These are phyloP conservation scores for Rhagonycha fulva DNA, from an alignment of 2,888 invertebrate genomes.

Conservation along the genomic window DNA sequence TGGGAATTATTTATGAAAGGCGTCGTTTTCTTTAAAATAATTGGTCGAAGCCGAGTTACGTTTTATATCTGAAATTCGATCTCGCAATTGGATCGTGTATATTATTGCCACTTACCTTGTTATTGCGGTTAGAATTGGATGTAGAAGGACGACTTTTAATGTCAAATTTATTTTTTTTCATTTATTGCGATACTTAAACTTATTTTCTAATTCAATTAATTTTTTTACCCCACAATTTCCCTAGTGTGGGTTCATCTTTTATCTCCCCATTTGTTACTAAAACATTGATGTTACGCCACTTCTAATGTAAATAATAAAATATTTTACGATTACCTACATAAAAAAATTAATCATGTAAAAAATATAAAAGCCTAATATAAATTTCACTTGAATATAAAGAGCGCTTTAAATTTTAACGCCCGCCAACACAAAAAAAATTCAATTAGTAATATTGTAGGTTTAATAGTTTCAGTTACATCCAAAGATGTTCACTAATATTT, in stretches of 20 bases:
- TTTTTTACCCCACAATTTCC: neutral
- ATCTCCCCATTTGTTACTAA: neutral
- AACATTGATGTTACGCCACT: neutral
- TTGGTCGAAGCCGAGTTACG: constrained; percentile 20
- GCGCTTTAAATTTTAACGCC: neutral
- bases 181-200: constrained; percentile 16
- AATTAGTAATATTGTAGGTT: constrained; percentile 16
- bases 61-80: constrained; percentile 31
- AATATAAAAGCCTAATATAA: neutral
- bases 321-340: neutral
- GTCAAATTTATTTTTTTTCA: constrained; percentile 24
- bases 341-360: neutral
- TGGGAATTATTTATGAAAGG: constrained; percentile 4
- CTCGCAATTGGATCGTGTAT: constrained; percentile 26
- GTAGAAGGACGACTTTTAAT: constrained; percentile 23
- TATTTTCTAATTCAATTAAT: constrained; percentile 4
- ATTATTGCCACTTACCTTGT: constrained; percentile 31
- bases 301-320: neutral
- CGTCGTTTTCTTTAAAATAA: constrained; percentile 24
- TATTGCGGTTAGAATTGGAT: constrained; percentile 27
- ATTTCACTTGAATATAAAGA: neutral
- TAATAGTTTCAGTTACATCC: constrained; percentile 17
- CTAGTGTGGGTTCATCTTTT: neutral
- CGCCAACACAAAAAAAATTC: constrained; percentile 19
- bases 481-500: constrained; percentile 2